These are phyloP conservation scores for Thryonomys swinderianus DNA, from an alignment of 2,113 vertebrate species.

Conservation along the genomic window DNA sequence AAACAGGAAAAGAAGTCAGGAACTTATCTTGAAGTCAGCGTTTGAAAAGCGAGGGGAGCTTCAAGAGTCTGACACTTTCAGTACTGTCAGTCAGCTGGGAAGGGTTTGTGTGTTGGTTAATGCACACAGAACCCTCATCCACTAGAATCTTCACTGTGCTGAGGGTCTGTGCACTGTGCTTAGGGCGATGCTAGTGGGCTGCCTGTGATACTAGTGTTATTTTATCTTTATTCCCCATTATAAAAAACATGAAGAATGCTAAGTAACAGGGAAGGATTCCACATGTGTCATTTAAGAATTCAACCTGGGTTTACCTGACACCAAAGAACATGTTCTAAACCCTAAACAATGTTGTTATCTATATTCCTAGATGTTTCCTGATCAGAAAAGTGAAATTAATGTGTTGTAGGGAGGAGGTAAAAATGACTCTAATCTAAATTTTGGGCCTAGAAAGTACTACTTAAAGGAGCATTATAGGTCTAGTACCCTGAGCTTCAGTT, in stretches of 20 bases:
- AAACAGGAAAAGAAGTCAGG: not conserved
- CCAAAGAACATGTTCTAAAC: not conserved
- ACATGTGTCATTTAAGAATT: not conserved
- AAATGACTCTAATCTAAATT: not conserved
- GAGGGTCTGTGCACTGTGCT: not conserved
- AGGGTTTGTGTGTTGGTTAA: not conserved
- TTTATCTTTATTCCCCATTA: not conserved
- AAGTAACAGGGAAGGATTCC: not conserved
- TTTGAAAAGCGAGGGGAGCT: not conserved
- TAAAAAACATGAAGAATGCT: slow-evolving; percentile 9
- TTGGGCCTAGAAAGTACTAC: not conserved
- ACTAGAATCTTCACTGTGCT: not conserved
- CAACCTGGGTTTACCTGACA: not conserved
- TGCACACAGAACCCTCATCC: not conserved
- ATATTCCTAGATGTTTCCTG: not conserved
- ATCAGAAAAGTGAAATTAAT: not conserved
- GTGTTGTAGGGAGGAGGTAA: not conserved
- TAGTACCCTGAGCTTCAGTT: not conserved
- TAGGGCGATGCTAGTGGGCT: not conserved
- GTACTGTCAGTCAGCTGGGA: not conserved
- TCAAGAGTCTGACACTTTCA: slow-evolving; percentile 10
- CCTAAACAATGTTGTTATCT: fast-evolving
- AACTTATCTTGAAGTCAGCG: not conserved
- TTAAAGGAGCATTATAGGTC: not conserved
- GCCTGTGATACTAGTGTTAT: not conserved